Evolutionary conservation across 2,797 vertebrate species (phyloP).

Genomic region (Cetoscarus ocellatus): DNA sequence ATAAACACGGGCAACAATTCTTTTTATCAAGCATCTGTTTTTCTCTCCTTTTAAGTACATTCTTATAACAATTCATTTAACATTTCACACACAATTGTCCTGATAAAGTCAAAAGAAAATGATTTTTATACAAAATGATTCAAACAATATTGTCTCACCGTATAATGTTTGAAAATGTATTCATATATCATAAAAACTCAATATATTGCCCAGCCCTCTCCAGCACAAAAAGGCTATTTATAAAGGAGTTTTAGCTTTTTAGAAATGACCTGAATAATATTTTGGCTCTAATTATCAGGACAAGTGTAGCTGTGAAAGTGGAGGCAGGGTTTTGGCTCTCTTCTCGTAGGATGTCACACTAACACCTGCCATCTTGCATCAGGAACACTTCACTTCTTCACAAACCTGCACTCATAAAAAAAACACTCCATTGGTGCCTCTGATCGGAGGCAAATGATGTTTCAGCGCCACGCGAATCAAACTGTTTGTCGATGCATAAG

Average conservation of each 20-base stretch:
- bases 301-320: constrained; percentile 18
- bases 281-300: constrained; percentile 8
- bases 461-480: constrained; percentile 42
- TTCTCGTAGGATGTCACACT: constrained; percentile 21
- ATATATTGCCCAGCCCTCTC: too few species aligned
- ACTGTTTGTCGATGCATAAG: constrained; percentile 26
- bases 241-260: neutral
- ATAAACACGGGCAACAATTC: too few species aligned
- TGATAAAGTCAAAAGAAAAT: too few species aligned
- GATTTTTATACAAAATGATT: too few species aligned
- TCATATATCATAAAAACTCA: too few species aligned
- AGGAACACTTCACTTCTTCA: constrained; percentile 59
- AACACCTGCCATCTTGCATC: constrained; percentile 31
- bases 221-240: neutral
- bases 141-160: too few species aligned
- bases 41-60: too few species aligned
- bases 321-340: neutral
- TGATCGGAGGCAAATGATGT: constrained; percentile 27
- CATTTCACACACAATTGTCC: too few species aligned
- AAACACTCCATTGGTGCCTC: constrained; percentile 65
- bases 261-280: constrained; percentile 12
- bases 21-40: too few species aligned
- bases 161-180: too few species aligned
- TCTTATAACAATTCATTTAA: too few species aligned
- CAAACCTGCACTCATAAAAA: constrained; percentile 54